A percentile compares a stretch with the other conserved stretches of the same genome.
Conservation (phyloP, 2,113 vertebrate genomes). For the Cyprinodon variegatus region DNA sequence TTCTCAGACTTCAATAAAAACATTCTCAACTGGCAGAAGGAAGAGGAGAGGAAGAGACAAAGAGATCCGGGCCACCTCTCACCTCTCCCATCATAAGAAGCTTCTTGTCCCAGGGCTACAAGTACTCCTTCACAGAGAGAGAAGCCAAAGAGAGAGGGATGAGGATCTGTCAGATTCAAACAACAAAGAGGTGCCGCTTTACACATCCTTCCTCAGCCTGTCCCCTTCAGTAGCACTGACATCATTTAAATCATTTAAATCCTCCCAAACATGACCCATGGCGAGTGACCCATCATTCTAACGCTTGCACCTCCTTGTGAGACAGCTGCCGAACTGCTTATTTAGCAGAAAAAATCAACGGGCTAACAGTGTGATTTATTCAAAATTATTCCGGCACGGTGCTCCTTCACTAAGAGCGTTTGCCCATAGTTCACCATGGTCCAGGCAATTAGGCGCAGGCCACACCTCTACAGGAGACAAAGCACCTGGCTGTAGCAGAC, state of each 20-base stretch:
- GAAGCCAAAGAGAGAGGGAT: conserved; percentile 59
- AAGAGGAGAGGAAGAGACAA: conserved; percentile 54
- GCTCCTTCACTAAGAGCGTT: conserved; percentile 71
- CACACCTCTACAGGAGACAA: conserved; percentile 73
- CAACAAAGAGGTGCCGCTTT: conserved; percentile 77
- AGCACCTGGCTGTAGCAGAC: conserved; percentile 69
- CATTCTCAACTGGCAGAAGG: conserved; percentile 63
- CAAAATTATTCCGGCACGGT: conserved; percentile 76
- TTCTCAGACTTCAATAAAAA: conserved; percentile 77
- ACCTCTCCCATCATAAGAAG: conserved; percentile 73
- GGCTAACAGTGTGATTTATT: conserved; percentile 77
- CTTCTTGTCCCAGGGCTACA: conserved; percentile 66
- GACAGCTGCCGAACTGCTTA: conserved; percentile 70
- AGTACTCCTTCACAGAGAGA: conserved; percentile 62
- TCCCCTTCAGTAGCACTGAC: conserved; percentile 74
- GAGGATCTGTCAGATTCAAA: conserved; percentile 75
- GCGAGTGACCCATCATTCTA: conserved; percentile 76
- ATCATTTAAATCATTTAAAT: conserved; percentile 81
- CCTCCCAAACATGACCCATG: conserved; percentile 76
- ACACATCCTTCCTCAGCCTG: conserved; percentile 72
- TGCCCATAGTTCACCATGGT: conserved; percentile 73
- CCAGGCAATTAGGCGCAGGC: conserved; percentile 74
- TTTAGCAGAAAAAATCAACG: conserved; percentile 72
- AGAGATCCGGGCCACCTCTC: conserved; percentile 71
- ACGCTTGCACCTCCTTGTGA: conserved; percentile 66